Conservation (phyloP, 2,113 vertebrate species). For the Corythornis cristatus region DNA sequence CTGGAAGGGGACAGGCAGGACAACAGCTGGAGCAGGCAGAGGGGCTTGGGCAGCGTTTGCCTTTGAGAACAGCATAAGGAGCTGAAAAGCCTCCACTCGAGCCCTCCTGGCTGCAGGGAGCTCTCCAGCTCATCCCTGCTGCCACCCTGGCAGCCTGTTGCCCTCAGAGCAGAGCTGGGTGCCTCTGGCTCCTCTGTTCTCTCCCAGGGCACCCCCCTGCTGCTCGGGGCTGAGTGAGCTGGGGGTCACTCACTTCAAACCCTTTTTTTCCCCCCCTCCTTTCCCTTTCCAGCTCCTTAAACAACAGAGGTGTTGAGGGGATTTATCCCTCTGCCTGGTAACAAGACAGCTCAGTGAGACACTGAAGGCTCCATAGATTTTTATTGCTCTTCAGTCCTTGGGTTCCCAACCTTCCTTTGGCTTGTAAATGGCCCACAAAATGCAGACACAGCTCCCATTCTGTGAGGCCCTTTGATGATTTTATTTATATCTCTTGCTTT, state of each 20-base stretch:
- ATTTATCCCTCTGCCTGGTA: constrained; percentile 75
- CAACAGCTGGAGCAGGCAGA: not conserved
- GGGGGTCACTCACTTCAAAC: constrained; percentile 32
- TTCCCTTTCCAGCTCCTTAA: constrained; percentile 66
- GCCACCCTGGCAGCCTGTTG: not conserved
- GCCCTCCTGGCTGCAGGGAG: not conserved
- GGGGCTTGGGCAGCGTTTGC: not conserved
- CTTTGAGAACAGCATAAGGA: constrained; percentile 7
- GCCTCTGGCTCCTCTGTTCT: constrained; percentile 33
- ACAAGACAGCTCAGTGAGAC: constrained; percentile 62
- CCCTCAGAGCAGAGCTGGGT: not conserved
- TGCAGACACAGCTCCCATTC: constrained; percentile 69
- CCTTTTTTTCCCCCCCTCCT: not conserved
- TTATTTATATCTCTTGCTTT: constrained; percentile 77
- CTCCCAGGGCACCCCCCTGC: not conserved
- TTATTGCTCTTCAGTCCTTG: constrained; percentile 70
- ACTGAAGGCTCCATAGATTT: constrained; percentile 65
- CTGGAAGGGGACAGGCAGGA: not conserved
- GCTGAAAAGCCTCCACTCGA: not conserved
- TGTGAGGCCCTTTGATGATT: constrained; percentile 68
- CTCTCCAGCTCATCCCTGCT: not conserved
- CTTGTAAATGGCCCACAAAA: constrained; percentile 70
- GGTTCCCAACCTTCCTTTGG: constrained; percentile 74
- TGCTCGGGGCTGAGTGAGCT: constrained; percentile 10
- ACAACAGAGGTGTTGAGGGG: constrained; percentile 70